Percentiles rank a stretch among this genome's conserved stretches.
These are phyloP conservation scores for Ahaetulla prasina DNA, from an alignment of 2,113 vertebrate genomes.

Conservation along the genomic window DNA sequence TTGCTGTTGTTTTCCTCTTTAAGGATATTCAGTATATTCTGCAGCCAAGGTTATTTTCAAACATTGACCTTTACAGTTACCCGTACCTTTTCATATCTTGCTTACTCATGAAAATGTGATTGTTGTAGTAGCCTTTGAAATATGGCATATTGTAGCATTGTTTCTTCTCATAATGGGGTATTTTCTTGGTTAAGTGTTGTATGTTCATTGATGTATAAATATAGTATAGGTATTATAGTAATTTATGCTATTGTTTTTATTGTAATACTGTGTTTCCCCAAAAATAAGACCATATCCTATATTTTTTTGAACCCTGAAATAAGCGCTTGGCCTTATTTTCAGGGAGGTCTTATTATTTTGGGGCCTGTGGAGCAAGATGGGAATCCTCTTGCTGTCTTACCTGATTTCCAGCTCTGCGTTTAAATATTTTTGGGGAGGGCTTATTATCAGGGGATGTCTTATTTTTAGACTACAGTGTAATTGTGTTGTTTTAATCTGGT, in stretches of 20 bases:
- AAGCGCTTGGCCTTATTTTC: no score
- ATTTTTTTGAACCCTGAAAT: no score
- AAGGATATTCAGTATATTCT: not conserved
- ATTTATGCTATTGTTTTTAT: not conserved
- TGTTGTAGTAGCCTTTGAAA: not conserved
- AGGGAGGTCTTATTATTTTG: no score
- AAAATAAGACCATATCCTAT: no score
- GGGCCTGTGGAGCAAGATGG: no score
- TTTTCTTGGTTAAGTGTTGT: not conserved
- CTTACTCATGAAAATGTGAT: not conserved
- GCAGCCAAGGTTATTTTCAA: not conserved
- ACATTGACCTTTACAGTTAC: not conserved
- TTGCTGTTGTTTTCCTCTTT: not conserved
- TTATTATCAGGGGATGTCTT: no score
- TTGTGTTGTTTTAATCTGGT: not conserved
- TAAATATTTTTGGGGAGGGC: no score
- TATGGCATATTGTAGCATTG: not conserved
- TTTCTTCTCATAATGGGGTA: not conserved
- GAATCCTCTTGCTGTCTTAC: no score
- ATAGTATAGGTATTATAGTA: not conserved
- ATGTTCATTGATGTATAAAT: not conserved
- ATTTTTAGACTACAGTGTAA: not conserved
- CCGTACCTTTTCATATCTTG: not conserved
- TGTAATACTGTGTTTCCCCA: not conserved
- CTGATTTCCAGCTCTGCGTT: no score